A percentile compares a stretch with the other conserved stretches of the same genome.
These are phyloP conservation scores for sheep (Ovis aries) DNA, from an alignment of 2,113 vertebrate species.

Conservation along the genomic window DNA sequence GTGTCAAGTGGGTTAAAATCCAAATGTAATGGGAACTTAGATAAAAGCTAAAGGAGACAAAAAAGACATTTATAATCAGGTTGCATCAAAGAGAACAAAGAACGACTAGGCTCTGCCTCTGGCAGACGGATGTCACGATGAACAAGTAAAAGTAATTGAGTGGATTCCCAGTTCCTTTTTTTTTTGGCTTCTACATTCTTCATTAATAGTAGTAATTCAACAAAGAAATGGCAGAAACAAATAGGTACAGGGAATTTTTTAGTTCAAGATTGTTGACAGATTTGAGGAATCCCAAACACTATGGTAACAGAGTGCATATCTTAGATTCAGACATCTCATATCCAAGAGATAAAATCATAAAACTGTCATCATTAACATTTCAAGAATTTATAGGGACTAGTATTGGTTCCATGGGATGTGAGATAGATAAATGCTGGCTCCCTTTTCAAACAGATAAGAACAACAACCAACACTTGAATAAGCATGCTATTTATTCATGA, in stretches of 20 bases:
- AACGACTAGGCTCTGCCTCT: background rate
- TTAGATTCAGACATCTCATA: background rate
- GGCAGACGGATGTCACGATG: background rate
- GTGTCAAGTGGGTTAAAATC: background rate
- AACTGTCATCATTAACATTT: background rate
- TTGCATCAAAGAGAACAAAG: background rate
- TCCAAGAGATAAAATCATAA: background rate
- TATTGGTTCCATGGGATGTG: background rate
- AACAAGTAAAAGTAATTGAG: background rate
- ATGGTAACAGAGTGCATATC: background rate
- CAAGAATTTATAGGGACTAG: background rate
- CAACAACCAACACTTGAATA: background rate
- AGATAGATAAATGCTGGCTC: background rate
- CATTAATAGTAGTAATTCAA: background rate
- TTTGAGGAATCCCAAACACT: too few species aligned
- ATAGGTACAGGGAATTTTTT: background rate
- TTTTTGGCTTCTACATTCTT: background rate
- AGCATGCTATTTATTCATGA: background rate
- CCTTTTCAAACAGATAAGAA: background rate
- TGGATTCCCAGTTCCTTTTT: background rate
- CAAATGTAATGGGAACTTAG: background rate
- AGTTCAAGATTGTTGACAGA: background rate
- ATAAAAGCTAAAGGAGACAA: background rate
- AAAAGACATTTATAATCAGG: background rate
- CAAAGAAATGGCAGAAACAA: background rate